Conservation (phyloP, 2,113 vertebrate species). For the Enhydra lutris region DNA sequence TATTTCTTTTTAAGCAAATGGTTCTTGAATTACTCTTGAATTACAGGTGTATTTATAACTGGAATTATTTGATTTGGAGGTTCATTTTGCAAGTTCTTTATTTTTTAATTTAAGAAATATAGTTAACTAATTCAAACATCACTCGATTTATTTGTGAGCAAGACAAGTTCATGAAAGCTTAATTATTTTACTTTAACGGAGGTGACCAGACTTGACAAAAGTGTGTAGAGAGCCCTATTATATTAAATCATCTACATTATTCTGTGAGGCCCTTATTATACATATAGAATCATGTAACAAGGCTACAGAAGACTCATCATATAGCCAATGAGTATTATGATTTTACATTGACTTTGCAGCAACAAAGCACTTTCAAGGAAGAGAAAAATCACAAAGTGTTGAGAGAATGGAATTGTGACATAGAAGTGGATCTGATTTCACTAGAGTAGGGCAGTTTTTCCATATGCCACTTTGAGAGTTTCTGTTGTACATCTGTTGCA, state of each 20-base stretch:
- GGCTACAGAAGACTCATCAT: neutral
- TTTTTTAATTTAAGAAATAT: neutral
- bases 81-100: neutral
- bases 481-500: slow-evolving; percentile 81
- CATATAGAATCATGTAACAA: neutral
- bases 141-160: neutral
- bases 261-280: neutral
- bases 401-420: slow-evolving; percentile 18
- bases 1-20: neutral
- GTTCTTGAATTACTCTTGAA: neutral
- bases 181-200: slow-evolving; percentile 10
- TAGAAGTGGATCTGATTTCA: slow-evolving; percentile 58
- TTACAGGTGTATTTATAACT: neutral
- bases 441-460: slow-evolving; percentile 69
- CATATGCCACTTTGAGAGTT: slow-evolving; percentile 75
- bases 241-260: neutral
- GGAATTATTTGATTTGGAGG: neutral
- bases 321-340: neutral
- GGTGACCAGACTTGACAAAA: neutral
- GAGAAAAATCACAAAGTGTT: neutral
- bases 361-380: neutral
- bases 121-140: neutral
- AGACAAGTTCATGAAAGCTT: neutral
- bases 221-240: neutral
- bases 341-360: neutral